phyloP scores from a whole-genome alignment of 2,888 invertebrate species.

The Marronus borbonicus region DNA sequence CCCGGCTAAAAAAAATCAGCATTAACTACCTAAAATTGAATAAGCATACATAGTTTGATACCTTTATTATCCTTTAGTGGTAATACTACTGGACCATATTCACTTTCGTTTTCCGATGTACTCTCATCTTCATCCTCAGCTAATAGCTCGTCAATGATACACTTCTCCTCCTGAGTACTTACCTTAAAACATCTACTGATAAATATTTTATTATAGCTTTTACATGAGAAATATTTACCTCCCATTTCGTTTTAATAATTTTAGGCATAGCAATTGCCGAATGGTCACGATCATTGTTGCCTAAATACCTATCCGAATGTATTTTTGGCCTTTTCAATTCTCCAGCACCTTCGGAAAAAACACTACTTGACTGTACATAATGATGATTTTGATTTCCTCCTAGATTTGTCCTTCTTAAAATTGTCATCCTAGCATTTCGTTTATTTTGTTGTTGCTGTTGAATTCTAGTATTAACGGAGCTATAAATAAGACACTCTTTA shows the following conservation, averaged over 20 bases:
- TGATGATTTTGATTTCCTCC: conserved; percentile 51
- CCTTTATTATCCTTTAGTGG: conserved; percentile 59
- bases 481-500: neutral
- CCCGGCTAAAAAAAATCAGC: conserved; percentile 16
- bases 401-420: conserved; percentile 24
- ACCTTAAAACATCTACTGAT: conserved; percentile 56
- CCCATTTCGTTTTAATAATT: conserved; percentile 50
- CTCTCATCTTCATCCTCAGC: conserved; percentile 59
- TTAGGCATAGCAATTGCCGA: conserved; percentile 54
- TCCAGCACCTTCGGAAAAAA: conserved; percentile 66
- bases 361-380: conserved; percentile 64
- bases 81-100: conserved; percentile 57
- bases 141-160: conserved; percentile 60
- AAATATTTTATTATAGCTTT: neutral
- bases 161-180: conserved; percentile 61
- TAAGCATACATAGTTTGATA: conserved; percentile 34
- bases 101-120: conserved; percentile 61
- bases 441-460: conserved; percentile 54
- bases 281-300: conserved; percentile 54
- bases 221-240: neutral
- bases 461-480: conserved; percentile 50
- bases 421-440: conserved; percentile 23
- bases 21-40: conserved; percentile 1
- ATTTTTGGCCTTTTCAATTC: conserved; percentile 55
- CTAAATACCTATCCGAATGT: conserved; percentile 53